These are phyloP conservation scores for Lottia scabra DNA, from an alignment of 2,888 invertebrate genomes.

Conservation along the genomic window DNA sequence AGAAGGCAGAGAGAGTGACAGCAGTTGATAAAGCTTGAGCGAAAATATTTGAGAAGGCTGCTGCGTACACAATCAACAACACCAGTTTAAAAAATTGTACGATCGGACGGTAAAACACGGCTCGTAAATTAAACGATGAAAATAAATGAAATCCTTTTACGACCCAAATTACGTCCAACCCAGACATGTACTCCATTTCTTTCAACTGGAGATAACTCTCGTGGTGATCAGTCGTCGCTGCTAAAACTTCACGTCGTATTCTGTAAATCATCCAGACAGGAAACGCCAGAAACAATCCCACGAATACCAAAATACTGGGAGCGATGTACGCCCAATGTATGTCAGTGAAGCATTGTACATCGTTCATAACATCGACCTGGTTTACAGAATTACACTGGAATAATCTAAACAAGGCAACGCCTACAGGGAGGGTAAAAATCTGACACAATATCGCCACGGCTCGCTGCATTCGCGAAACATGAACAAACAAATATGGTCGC, in stretches of 20 bases:
- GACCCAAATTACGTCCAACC: conserved; percentile 59
- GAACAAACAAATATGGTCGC: conserved; percentile 48
- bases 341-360: conserved; percentile 43
- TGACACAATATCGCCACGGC: conserved; percentile 48
- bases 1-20: conserved; percentile 38
- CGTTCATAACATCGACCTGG: conserved; percentile 54
- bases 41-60: conserved; percentile 45
- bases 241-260: conserved; percentile 47
- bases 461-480: conserved; percentile 53
- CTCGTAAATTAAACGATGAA: conserved; percentile 58
- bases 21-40: conserved; percentile 45
- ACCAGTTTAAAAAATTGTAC: conserved; percentile 48
- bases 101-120: conserved; percentile 49
- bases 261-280: conserved; percentile 55
- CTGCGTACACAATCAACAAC: conserved; percentile 47
- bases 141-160: conserved; percentile 57
- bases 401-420: conserved; percentile 40
- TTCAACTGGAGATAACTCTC: conserved; percentile 62
- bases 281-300: conserved; percentile 49
- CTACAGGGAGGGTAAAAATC: conserved; percentile 56
- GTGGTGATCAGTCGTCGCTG: conserved; percentile 50
- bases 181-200: conserved; percentile 62
- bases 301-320: conserved; percentile 39
- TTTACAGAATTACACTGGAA: conserved; percentile 52
- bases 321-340: conserved; percentile 55